Conservation (phyloP, 2,888 invertebrate species). For the Rhaphigaster nebulosa region DNA sequence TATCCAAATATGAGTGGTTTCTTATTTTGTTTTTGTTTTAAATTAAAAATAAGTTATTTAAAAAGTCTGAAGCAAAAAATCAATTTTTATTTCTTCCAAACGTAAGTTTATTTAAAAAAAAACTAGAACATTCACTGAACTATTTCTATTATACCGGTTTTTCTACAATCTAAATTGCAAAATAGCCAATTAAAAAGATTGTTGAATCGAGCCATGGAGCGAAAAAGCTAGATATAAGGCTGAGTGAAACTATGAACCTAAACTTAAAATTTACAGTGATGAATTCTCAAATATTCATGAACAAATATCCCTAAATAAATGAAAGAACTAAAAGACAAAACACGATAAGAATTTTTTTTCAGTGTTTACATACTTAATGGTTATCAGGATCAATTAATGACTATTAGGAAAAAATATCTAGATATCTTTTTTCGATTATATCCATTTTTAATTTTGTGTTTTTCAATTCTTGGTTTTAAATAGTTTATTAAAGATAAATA, state of each 20-base stretch:
- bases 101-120: not conserved
- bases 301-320: not conserved
- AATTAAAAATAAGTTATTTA: too few species aligned
- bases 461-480: not conserved
- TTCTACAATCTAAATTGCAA: not conserved
- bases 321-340: not conserved
- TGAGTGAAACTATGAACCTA: not conserved
- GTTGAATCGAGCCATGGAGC: not conserved
- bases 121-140: not conserved
- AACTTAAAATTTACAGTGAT: not conserved
- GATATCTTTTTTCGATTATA: not conserved
- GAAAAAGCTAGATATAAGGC: not conserved
- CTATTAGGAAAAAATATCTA: not conserved
- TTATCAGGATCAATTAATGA: slow-evolving; percentile 1
- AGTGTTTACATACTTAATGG: not conserved
- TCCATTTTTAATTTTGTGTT: not conserved
- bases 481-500: not conserved
- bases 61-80: too few species aligned
- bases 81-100: not conserved
- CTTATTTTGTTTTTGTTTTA: too few species aligned
- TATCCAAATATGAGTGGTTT: too few species aligned
- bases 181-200: not conserved
- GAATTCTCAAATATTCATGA: not conserved
- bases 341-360: not conserved
- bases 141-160: not conserved